These are phyloP conservation scores for Subacronicta megacephala DNA, from an alignment of 2,888 invertebrate species.

Conservation along the genomic window DNA sequence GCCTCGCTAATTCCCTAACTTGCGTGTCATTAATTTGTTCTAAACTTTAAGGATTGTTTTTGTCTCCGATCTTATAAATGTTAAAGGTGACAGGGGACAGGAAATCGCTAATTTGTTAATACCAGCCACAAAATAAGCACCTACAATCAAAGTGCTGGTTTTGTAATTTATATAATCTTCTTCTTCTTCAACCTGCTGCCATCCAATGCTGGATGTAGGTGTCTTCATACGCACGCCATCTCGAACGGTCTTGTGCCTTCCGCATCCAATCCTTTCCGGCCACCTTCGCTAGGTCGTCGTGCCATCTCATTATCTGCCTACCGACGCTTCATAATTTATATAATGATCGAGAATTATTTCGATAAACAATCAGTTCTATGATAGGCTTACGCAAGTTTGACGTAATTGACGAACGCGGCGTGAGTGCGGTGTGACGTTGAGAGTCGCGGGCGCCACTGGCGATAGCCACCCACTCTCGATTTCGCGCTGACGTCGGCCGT, in stretches of 20 bases:
- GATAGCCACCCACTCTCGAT: conserved; percentile 79
- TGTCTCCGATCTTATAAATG: conserved; percentile 19
- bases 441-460: conserved; percentile 65
- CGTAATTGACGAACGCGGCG: conserved; percentile 63
- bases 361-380: conserved; percentile 62
- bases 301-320: too few relatives aligned
- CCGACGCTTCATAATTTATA: conserved; percentile 47
- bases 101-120: conserved; percentile 36
- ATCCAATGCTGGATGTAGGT: too few relatives aligned
- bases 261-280: too few relatives aligned
- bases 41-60: conserved; percentile 17
- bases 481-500: conserved; percentile 72
- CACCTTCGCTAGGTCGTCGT: too few relatives aligned
- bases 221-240: too few relatives aligned
- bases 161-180: conserved; percentile 52
- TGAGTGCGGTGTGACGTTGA: conserved; percentile 64
- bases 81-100: conserved; percentile 26
- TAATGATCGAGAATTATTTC: conserved; percentile 53
- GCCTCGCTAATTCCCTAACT: conserved; percentile 47
- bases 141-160: conserved; percentile 28
- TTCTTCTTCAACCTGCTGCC: too few relatives aligned
- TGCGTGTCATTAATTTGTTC: conserved; percentile 40
- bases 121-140: conserved; percentile 16
- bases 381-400: conserved; percentile 68
- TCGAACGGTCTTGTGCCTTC: too few relatives aligned